Evolutionary conservation across 2,888 invertebrate species (phyloP), one percentile per base, ranked within the genome.

Genomic region (Psylliodes chrysocephalus): DNA sequence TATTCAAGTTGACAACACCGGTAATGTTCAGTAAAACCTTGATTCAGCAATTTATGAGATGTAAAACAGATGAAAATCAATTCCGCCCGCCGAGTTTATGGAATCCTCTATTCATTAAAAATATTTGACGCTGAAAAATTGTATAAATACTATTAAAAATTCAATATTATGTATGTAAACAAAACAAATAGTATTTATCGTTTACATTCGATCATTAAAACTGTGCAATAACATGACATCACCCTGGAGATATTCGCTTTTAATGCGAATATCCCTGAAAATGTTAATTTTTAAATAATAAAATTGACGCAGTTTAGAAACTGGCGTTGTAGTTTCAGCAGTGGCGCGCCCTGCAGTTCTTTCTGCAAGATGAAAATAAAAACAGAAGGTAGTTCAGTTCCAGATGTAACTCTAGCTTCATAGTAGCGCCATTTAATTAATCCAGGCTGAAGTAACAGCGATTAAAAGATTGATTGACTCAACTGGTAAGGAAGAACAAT

Each of bases 191-290:
- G 33, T 64, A 42, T 52, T 38, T 46, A 46, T 28, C 49, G 44
- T 44, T 10, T 19, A 44, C 18, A 44, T n/a, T 19, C 44, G 28
- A 22, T 33, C 44, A 44, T 38, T 57, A 56, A 57, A 49, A 44
- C 18, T 53, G 55, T 59, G 46, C 56, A 60, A 63, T 57, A 54
- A 59, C 57, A 61, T 69, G 60, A 67, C 69, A 57, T 67, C 69
- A 67, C 38, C 40, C 30, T 15, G 17, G 57, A 54, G 49, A 42
- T 35, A 54, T 55, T 63, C 28, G 38, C 47, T 51, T 53, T 19
- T 52, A 68, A 68, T 52, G 63, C 59, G 63, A 64, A 63, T 64
- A 60, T 57, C 22, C 33, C 52, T 52, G 63, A 62, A 66, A 63
- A 64, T 57, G 44, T 60, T 62, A 60, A 64, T 51, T 65, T 49